Evolutionary conservation across 2,888 invertebrate species (phyloP).

Genomic region (Acrobasis consociella): DNA sequence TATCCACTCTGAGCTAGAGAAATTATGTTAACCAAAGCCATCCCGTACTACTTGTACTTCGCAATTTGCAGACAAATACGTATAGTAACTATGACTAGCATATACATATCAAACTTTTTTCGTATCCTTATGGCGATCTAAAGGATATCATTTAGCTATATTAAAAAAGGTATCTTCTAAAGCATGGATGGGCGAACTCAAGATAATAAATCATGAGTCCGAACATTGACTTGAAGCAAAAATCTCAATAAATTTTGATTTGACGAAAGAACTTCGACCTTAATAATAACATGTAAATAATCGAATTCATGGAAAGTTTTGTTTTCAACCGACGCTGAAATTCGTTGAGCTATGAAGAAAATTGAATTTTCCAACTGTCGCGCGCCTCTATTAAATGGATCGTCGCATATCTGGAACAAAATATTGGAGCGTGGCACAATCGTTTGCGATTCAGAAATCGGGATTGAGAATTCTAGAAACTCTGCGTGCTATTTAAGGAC

Average conservation of each 20-base stretch:
- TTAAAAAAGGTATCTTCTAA: no score
- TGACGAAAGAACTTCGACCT: neutral
- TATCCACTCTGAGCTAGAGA: no score
- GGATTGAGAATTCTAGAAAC: neutral
- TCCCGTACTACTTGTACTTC: no score
- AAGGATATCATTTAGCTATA: no score
- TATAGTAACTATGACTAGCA: no score
- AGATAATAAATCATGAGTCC: no score
- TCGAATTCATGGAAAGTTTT: constrained; percentile 1
- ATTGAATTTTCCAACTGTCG: constrained; percentile 12
- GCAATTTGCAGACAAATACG: no score
- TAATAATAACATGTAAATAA: constrained; percentile 1
- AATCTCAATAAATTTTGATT: neutral
- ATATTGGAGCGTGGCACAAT: neutral
- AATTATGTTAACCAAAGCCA: no score
- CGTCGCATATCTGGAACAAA: neutral
- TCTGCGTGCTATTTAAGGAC: neutral
- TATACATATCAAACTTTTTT: no score
- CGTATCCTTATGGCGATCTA: no score
- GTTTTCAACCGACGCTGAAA: constrained; percentile 1
- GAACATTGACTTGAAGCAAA: neutral
- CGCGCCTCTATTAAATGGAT: neutral
- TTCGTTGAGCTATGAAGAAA: constrained; percentile 1
- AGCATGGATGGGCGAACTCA: no score
- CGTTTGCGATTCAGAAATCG: neutral